These are phyloP conservation scores for Poecilia gillii DNA, from an alignment of 2,797 vertebrate species.

Conservation along the genomic window DNA sequence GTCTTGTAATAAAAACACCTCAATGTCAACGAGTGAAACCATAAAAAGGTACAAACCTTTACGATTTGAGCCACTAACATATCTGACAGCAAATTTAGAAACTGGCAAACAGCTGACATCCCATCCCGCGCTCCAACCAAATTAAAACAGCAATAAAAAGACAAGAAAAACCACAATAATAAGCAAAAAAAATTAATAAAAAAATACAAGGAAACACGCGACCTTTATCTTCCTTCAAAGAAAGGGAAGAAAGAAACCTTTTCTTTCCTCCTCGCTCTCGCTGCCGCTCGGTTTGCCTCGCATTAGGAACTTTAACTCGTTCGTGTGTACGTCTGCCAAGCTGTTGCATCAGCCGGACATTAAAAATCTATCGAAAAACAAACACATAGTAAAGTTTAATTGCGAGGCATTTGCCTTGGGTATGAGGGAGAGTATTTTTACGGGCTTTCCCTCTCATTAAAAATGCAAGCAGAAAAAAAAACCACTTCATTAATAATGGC, in stretches of 20 bases:
- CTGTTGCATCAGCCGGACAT: slow-evolving; percentile 68
- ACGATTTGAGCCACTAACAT: not conserved
- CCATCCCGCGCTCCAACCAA: not conserved
- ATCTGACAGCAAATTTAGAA: not conserved
- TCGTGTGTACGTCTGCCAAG: slow-evolving; percentile 51
- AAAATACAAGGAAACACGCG: not conserved
- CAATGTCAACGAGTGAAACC: not conserved
- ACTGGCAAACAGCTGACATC: not conserved
- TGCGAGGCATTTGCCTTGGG: slow-evolving; percentile 70
- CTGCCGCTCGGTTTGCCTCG: slow-evolving; percentile 32
- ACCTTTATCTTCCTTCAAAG: slow-evolving; percentile 14
- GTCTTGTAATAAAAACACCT: not conserved
- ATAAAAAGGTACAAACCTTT: not conserved
- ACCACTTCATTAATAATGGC: slow-evolving; percentile 79
- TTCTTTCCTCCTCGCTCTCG: not conserved
- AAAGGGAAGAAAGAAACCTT: not conserved
- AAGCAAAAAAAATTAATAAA: not conserved
- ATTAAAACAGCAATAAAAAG: not conserved
- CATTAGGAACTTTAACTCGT: slow-evolving; percentile 36
- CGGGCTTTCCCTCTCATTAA: slow-evolving; percentile 70
- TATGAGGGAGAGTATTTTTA: slow-evolving; percentile 68
- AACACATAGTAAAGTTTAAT: slow-evolving; percentile 84
- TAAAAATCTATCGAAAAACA: slow-evolving; percentile 79
- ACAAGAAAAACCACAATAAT: not conserved
- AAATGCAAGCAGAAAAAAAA: slow-evolving; percentile 65